Percentiles rank a stretch among this genome's conserved stretches.
Conservation (phyloP, 2,888 invertebrate genomes). For the Netelia inedita region DNA sequence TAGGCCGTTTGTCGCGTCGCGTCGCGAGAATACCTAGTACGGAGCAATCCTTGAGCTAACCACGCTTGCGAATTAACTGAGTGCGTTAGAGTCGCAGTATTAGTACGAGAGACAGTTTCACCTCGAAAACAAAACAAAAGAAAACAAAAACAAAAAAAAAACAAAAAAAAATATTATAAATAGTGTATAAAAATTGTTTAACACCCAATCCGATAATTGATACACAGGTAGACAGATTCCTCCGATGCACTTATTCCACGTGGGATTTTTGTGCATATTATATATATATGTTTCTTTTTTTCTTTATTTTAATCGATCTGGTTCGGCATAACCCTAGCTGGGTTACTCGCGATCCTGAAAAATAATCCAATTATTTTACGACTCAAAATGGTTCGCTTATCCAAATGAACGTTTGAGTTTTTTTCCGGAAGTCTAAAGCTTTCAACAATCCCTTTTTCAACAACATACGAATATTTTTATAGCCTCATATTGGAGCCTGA, state of each 20-base stretch:
- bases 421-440: neutral
- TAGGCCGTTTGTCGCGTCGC: conserved; percentile 53
- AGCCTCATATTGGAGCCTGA: conserved; percentile 31
- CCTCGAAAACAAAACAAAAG: conserved; percentile 57
- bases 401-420: conserved; percentile 16
- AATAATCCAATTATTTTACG: conserved; percentile 40
- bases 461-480: conserved; percentile 55
- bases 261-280: conserved; percentile 18
- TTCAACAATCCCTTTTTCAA: conserved; percentile 24
- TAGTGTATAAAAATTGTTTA: conserved; percentile 66
- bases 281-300: conserved; percentile 8
- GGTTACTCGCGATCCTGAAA: conserved; percentile 32
- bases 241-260: conserved; percentile 50
- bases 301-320: conserved; percentile 14
- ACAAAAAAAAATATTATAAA: conserved; percentile 62
- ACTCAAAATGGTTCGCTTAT: conserved; percentile 9
- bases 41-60: conserved; percentile 53
- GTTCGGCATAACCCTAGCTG: conserved; percentile 5
- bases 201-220: conserved; percentile 53
- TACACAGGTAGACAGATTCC: conserved; percentile 47
- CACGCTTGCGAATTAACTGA: conserved; percentile 67
- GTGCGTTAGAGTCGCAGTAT: conserved; percentile 69
- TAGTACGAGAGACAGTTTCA: conserved; percentile 66
- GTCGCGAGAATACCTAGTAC: conserved; percentile 49
- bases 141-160: conserved; percentile 52